A percentile compares a stretch with the other conserved stretches of the same genome.
Evolutionary conservation across 92 coral and sea anemone genomes (phyloP).

Genomic region (Paramuricea clavata): DNA sequence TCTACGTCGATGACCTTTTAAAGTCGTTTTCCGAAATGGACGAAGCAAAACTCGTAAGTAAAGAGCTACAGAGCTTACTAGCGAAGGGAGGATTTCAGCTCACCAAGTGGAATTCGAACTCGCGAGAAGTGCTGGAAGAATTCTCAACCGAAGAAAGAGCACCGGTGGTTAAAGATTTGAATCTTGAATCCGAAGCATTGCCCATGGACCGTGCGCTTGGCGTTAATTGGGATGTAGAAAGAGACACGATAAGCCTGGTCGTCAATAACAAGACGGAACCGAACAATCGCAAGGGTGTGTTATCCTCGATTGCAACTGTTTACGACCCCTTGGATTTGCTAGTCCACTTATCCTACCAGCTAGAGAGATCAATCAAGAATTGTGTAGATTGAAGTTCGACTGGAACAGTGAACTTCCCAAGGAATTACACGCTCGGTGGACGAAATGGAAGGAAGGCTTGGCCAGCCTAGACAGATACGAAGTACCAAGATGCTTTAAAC

Average conservation of each 20-base stretch:
- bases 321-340: constrained; percentile 71
- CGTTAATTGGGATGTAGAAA: constrained; percentile 68
- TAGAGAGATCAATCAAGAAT: constrained; percentile 76
- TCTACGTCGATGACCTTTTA: constrained; percentile 50
- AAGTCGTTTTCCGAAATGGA: constrained; percentile 12
- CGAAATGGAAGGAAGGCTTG: constrained; percentile 60
- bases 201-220: constrained; percentile 70
- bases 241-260: constrained; percentile 56
- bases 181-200: constrained; percentile 54
- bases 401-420: constrained; percentile 68
- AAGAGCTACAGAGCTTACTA: constrained; percentile 40
- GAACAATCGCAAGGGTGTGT: constrained; percentile 54
- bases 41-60: not conserved
- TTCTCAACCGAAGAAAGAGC: constrained; percentile 68
- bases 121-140: constrained; percentile 61
- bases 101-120: constrained; percentile 75
- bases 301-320: no score
- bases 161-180: constrained; percentile 55
- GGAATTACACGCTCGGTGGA: constrained; percentile 53
- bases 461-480: constrained; percentile 35
- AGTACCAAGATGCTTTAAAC: constrained; percentile 69
- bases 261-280: not conserved
- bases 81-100: constrained; percentile 76
- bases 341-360: constrained; percentile 69
- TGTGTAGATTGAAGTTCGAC: constrained; percentile 65